phyloP scores from a whole-genome alignment of 1,140 invertebrate genomes.

The Olivierus martensii region DNA sequence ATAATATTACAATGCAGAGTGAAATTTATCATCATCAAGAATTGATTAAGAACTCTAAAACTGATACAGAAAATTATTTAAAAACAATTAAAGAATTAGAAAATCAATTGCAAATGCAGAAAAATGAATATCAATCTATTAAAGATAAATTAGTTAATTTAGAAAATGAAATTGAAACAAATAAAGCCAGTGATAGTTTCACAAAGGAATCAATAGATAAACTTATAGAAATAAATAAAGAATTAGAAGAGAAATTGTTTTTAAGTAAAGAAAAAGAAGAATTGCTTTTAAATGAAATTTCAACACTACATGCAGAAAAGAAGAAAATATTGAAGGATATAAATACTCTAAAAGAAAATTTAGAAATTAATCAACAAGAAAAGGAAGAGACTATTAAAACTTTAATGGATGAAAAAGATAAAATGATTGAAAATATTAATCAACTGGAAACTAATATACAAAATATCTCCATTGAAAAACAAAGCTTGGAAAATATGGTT shows the following conservation, averaged over 20 bases:
- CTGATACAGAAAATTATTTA: neutral
- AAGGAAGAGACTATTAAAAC: conserved; percentile 2
- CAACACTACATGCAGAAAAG: conserved; percentile 13
- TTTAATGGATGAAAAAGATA: too few relatives aligned
- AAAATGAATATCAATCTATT: neutral
- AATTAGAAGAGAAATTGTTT: neutral
- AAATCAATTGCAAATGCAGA: neutral
- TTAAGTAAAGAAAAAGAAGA: neutral
- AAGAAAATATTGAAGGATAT: conserved; percentile 15
- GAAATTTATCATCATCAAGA: conserved; percentile 1
- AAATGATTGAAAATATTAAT: too few relatives aligned
- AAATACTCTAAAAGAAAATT: conserved; percentile 1
- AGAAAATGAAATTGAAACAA: neutral
- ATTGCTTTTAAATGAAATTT: neutral
- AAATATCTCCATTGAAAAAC: too few relatives aligned
- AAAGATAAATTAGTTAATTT: neutral
- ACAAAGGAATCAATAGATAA: neutral
- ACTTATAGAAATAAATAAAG: neutral
- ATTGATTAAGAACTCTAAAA: conserved; percentile 3
- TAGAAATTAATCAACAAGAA: conserved; percentile 16
- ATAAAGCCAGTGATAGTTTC: neutral
- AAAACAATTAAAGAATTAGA: neutral
- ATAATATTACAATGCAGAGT: neutral
- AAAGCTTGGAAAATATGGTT: too few relatives aligned
- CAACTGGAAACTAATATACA: too few relatives aligned